These are phyloP conservation scores for Enteromius mattozi DNA, from an alignment of 2,797 vertebrate species.

Conservation along the genomic window DNA sequence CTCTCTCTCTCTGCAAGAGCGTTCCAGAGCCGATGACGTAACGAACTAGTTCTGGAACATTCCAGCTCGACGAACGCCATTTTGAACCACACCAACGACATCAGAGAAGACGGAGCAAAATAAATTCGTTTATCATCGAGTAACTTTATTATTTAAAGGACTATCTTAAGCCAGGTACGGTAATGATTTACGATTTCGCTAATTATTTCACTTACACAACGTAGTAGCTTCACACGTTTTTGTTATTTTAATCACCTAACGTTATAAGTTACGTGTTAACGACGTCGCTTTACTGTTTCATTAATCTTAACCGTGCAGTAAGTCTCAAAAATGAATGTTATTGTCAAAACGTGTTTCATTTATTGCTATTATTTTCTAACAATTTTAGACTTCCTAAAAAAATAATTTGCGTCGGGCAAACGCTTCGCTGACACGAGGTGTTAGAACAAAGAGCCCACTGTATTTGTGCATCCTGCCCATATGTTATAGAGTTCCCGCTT, in stretches of 20 bases:
- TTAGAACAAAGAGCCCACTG: conserved; percentile 10
- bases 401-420: not conserved
- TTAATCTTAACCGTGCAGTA: not conserved
- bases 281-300: not conserved
- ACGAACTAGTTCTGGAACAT: not conserved
- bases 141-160: not conserved
- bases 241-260: not conserved
- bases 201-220: not conserved
- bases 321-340: not conserved
- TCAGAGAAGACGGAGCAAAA: not conserved
- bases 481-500: too few species aligned
- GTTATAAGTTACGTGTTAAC: not conserved
- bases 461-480: not conserved
- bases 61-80: conserved; percentile 14
- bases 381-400: not conserved
- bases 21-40: not conserved
- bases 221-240: not conserved
- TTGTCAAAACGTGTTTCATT: not conserved
- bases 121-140: not conserved
- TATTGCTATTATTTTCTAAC: not conserved
- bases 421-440: not conserved
- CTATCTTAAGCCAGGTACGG: not conserved
- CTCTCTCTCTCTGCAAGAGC: too few species aligned
- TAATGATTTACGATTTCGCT: not conserved
- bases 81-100: not conserved